Evolutionary conservation across 1,140 invertebrate species (phyloP).

Genomic region (Dinoponera quadriceps): DNA sequence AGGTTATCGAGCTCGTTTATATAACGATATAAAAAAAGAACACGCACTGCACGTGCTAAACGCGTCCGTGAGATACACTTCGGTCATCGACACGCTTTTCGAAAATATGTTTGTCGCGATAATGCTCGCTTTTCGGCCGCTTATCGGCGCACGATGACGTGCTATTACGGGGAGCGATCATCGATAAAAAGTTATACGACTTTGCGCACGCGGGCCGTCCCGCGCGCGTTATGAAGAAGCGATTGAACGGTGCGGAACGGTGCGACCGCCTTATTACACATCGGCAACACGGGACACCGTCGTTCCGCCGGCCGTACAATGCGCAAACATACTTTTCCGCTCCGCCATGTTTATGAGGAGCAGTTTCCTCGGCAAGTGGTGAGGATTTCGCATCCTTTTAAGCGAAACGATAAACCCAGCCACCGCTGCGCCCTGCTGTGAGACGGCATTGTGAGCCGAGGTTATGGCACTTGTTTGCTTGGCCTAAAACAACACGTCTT

Average conservation of each 20-base stretch:
- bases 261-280: not conserved
- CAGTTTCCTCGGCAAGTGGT: not conserved
- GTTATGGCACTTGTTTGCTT: constrained; percentile 63
- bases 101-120: constrained; percentile 4
- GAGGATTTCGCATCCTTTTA: constrained; percentile 28
- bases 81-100: constrained; percentile 41
- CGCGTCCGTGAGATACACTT: not conserved
- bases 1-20: constrained; percentile 24
- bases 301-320: not conserved
- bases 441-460: constrained; percentile 14
- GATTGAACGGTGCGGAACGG: not conserved
- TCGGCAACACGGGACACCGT: not conserved
- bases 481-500: constrained; percentile 72
- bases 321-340: not conserved
- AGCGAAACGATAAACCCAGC: constrained; percentile 42
- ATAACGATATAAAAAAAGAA: constrained; percentile 21
- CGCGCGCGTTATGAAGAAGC: not conserved
- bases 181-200: not conserved
- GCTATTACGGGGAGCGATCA: not conserved
- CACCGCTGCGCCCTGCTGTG: not conserved
- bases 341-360: not conserved
- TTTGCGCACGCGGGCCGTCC: not conserved
- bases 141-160: constrained; percentile 4
- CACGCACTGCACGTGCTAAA: not conserved
- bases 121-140: constrained; percentile 14